phyloP scores from a whole-genome alignment of 2,797 vertebrate genomes.

The Zalophus californianus region DNA sequence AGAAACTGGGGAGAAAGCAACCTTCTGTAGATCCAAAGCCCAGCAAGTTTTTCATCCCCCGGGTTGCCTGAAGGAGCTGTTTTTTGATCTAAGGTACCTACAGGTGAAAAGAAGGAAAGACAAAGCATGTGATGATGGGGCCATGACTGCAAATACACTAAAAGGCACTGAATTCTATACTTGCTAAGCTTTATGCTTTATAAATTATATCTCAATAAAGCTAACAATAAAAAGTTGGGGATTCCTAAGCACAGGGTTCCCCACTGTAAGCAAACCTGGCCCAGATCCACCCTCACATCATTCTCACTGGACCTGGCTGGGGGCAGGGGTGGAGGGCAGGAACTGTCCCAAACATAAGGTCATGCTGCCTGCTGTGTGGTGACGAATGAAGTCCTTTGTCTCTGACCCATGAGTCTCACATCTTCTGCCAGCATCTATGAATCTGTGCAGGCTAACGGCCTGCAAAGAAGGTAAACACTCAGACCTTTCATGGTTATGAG shows the following conservation, averaged over 20 bases:
- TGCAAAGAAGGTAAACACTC: neutral
- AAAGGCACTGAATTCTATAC: neutral
- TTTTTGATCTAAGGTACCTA: neutral
- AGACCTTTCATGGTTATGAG: neutral
- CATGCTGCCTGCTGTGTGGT: neutral
- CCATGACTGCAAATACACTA: neutral
- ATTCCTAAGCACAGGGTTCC: neutral
- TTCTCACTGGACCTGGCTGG: neutral
- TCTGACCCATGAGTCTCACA: neutral
- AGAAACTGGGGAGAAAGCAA: neutral
- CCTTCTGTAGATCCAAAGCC: neutral
- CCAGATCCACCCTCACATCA: too few relatives aligned
- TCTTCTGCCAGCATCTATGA: neutral
- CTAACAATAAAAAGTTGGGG: neutral
- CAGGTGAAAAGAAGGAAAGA: neutral
- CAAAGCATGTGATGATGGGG: neutral
- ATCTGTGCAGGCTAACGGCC: neutral
- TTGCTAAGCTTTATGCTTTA: neutral
- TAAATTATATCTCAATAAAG: neutral
- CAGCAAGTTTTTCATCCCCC: neutral
- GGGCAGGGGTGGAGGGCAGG: neutral
- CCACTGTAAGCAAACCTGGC: neutral
- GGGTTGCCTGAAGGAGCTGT: neutral
- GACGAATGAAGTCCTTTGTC: neutral
- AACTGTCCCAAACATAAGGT: neutral